Percentiles rank a stretch among this genome's conserved stretches.
These are phyloP conservation scores for Euspilapteryx auroguttella DNA, from an alignment of 2,888 invertebrate species.

Conservation along the genomic window DNA sequence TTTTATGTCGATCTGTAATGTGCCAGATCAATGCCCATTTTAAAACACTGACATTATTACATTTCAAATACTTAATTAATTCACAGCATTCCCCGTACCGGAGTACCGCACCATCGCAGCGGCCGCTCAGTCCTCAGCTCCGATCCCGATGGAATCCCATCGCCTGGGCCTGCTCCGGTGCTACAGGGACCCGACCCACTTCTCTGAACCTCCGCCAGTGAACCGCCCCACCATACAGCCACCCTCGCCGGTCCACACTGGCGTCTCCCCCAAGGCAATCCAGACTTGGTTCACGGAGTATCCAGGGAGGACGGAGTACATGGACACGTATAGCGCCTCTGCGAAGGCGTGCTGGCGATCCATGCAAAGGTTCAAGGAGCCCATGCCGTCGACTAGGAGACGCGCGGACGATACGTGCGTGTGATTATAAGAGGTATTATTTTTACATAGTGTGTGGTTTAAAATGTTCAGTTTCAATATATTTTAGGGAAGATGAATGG, in stretches of 20 bases:
- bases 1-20: too few relatives aligned
- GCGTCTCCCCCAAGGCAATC: constrained; percentile 43
- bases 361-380: constrained; percentile 65
- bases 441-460: too few relatives aligned
- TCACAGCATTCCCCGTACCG: constrained; percentile 45
- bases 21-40: too few relatives aligned
- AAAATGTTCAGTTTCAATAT: too few relatives aligned
- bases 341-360: constrained; percentile 62
- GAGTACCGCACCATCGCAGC: constrained; percentile 61
- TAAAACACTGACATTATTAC: too few relatives aligned
- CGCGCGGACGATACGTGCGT: constrained; percentile 58
- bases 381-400: constrained; percentile 63
- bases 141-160: constrained; percentile 59
- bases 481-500: too few relatives aligned
- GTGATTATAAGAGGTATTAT: too few relatives aligned
- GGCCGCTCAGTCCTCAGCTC: constrained; percentile 62
- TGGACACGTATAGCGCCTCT: constrained; percentile 62
- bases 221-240: constrained; percentile 61
- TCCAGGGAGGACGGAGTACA: constrained; percentile 65
- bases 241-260: constrained; percentile 29
- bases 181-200: constrained; percentile 66
- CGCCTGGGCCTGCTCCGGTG: constrained; percentile 58
- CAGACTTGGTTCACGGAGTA: constrained; percentile 56
- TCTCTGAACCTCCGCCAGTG: constrained; percentile 49
- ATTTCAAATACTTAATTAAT: neutral